phyloP scores from a whole-genome alignment of 2,888 invertebrate species.

The Cantharis lateralis region DNA sequence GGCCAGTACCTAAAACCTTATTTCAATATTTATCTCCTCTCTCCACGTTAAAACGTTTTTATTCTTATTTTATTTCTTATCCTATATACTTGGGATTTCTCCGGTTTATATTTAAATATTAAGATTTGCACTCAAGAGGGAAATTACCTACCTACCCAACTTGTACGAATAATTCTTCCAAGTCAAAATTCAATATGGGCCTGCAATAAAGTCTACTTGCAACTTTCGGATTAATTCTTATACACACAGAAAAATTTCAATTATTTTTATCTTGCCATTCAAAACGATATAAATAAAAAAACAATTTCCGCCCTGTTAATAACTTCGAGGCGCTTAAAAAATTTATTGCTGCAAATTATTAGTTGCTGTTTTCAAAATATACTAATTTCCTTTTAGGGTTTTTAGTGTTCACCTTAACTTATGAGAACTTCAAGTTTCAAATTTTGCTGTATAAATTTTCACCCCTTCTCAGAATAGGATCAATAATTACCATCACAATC shows the following conservation, averaged over 20 bases:
- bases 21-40: slow-evolving; percentile 41
- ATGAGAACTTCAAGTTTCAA: not conserved
- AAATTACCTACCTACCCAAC: slow-evolving; percentile 37
- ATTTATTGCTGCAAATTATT: not conserved
- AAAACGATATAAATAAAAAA: not conserved
- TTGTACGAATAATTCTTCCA: slow-evolving; percentile 33
- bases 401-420: not conserved
- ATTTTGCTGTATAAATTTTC: not conserved
- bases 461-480: not conserved
- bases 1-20: slow-evolving; percentile 25
- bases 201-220: slow-evolving; percentile 23
- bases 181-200: slow-evolving; percentile 30
- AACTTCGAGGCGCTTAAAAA: not conserved
- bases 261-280: not conserved
- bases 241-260: not conserved
- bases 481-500: not conserved
- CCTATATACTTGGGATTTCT: slow-evolving; percentile 29
- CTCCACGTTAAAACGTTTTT: slow-evolving; percentile 29
- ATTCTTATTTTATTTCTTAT: slow-evolving; percentile 39
- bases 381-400: not conserved
- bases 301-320: not conserved
- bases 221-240: slow-evolving; percentile 7
- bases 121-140: slow-evolving; percentile 39
- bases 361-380: not conserved
- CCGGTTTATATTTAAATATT: slow-evolving; percentile 43